Evolutionary conservation across 2,113 vertebrate species (phyloP), one percentile per base, ranked within the genome.

Genomic region (Phaethon lepturus): DNA sequence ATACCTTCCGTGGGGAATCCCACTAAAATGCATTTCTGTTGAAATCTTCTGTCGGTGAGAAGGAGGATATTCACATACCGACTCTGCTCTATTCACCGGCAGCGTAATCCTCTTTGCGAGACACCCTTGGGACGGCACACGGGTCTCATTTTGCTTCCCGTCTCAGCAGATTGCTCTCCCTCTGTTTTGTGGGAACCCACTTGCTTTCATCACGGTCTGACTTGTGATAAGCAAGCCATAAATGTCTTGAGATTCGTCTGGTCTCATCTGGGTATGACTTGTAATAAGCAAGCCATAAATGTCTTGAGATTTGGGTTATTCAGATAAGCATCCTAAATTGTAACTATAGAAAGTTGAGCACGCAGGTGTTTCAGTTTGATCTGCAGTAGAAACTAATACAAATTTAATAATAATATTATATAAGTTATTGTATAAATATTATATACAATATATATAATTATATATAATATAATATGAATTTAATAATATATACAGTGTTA

Each of bases 221-320:
- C 59, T 88, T 92, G 45, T 4, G 86, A 86, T 86, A 90, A 90
- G 79, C 22, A 83, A 85, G 9, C 59, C 13, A 1, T 79, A 88
- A 95, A 53, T 64, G 67, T 18, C 63, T 88, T 44, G 31, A 88
- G 91, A 92, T 91, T 88, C n/a, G n/a, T n/a, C n/a, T n/a, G n/a
- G n/a, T n/a, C n/a, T 94, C 38, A 33, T 55, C 52, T 16, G 1
- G 1, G 40, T 26, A 74, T 79, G 53, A 17, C 59, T 88, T 92
- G 45, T 4, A 83, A 86, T 86, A 90, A 90, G 79, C 22, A 83
- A 85, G 9, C 59, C 13, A 1, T 79, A 88, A 95, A 53, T 64
- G 67, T 18, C 63, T 88, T 44, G 31, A 88, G 91, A 92, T 91
- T 88, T 6, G 1, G 23, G 58, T 88, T 93, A 86, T 86, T 88